Evolutionary conservation across 53 echinoderm and acorn worm genomes (phyloP).

Genomic region (Antedon mediterranea): DNA sequence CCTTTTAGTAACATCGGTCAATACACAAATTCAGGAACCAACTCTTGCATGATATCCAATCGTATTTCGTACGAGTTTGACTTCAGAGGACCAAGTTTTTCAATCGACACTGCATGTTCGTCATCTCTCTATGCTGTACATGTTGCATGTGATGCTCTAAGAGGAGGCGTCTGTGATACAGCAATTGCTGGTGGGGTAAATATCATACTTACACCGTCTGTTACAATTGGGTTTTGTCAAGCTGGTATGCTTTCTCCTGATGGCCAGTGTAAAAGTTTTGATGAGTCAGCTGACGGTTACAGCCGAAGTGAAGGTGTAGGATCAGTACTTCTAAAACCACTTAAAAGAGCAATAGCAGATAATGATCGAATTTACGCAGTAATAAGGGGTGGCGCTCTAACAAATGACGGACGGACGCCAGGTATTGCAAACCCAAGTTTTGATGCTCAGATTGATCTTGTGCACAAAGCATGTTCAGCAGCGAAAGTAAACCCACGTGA

Average conservation of each 20-base stretch:
- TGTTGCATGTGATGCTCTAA: too few species aligned
- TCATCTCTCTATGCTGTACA: conserved; percentile 24
- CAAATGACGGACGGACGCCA: conserved; percentile 36
- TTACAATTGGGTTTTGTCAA: too few species aligned
- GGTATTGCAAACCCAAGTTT: conserved; percentile 27
- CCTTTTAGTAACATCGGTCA: conserved; percentile 27
- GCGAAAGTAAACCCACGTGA: conserved; percentile 19
- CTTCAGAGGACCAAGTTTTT: too few species aligned
- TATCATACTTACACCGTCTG: conserved; percentile 18
- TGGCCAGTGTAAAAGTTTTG: too few species aligned
- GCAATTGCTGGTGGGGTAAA: conserved; percentile 45
- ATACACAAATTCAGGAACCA: too few species aligned
- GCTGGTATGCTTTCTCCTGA: too few species aligned
- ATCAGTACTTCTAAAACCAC: conserved; percentile 24
- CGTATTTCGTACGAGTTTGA: too few species aligned
- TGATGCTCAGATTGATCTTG: conserved; percentile 11
- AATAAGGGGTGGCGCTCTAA: conserved; percentile 29
- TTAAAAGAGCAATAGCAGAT: conserved; percentile 14
- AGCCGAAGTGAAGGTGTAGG: too few species aligned
- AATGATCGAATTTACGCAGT: too few species aligned
- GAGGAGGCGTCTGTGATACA: conserved; percentile 14
- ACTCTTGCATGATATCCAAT: conserved; percentile 22
- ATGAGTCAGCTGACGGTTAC: too few species aligned
- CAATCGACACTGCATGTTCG: too few species aligned
- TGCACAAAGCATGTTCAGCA: conserved; percentile 9